Base-by-base conservation (phyloP, 2,888 invertebrate species). In the Aporophyla nigra region DNA sequence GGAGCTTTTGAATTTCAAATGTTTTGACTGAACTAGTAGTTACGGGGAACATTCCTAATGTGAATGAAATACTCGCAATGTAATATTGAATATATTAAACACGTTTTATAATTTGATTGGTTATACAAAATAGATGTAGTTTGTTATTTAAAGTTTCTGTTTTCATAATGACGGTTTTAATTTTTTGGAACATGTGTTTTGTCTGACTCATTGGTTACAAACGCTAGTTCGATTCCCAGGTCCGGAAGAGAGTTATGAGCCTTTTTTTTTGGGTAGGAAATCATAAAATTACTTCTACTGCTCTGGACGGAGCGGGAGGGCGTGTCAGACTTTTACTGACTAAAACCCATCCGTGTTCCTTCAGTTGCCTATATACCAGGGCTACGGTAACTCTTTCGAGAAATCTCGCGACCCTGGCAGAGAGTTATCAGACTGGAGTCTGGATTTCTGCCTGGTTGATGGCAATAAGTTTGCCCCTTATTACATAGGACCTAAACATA, bases 1-100 rank as follows among this genome's bases (percentile, higher is more conserved):
- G 7, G 4, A 27, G 53, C 73, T 43, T 54, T 73, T 43, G 61
- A 66, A 61, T 24, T 53, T 43, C 40, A 61, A 73, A 78, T 73
- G 49, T 79, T 59, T 78, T 59, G 53, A 79, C 46, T 76, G 53
- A 72, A 66, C 53, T 19, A 21, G 56, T 63, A 43, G 19, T 78
- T 53, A 49, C 27, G n/a, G 58, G 27, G 66, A 78, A 56, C 24
- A 73, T 61, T 53, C 14, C 46, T 27, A 40, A 66, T 51, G 53
- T 19, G 27, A 73, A 66, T 80, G 49, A n/a, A 65, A 66, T 79
- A 19, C 33, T 54, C 0, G 51, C n/a, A 10, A 16, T 63, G 56
- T 43, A 12, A 71, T 71, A 63, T 46, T 2, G n/a, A 16, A 21
- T 5, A 21, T 12, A 19, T 43, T 43, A 54, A 71, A 51, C 43